Conservation (phyloP, 2,113 vertebrate species). For the Anoura caudifer region DNA sequence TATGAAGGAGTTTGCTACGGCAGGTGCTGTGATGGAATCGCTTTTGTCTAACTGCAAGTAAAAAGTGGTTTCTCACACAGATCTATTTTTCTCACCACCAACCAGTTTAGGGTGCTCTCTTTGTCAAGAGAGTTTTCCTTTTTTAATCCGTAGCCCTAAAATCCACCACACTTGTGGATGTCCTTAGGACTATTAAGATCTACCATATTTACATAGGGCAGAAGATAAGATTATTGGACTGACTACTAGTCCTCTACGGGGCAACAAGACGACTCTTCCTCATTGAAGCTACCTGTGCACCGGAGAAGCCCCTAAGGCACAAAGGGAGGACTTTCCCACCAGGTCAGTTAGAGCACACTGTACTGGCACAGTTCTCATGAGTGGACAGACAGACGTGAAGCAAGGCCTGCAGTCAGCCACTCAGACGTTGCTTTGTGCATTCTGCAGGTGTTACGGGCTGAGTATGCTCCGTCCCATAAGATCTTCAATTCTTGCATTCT, state of each 20-base stretch:
- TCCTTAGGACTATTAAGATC: slow-evolving; percentile 84
- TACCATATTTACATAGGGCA: slow-evolving; percentile 84
- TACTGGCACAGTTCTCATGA: slow-evolving; percentile 69
- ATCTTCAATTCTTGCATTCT: background rate
- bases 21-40: background rate
- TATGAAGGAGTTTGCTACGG: background rate
- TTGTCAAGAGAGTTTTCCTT: slow-evolving; percentile 21
- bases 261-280: slow-evolving; percentile 83
- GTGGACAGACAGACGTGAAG: slow-evolving; percentile 67
- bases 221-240: slow-evolving; percentile 86
- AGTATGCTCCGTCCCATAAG: slow-evolving; percentile 58
- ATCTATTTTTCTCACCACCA: background rate
- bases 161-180: slow-evolving; percentile 76
- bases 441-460: slow-evolving; percentile 36
- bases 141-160: slow-evolving; percentile 52
- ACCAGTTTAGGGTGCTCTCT: slow-evolving; percentile 25
- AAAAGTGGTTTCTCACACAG: slow-evolving; percentile 13
- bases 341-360: slow-evolving; percentile 84
- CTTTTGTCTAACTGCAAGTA: background rate
- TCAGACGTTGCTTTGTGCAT: slow-evolving; percentile 14
- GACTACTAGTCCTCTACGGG: slow-evolving; percentile 83
- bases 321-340: slow-evolving; percentile 83
- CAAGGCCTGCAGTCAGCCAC: slow-evolving; percentile 44
- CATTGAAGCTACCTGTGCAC: slow-evolving; percentile 82
- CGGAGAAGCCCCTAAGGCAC: slow-evolving; percentile 82